Base-by-base conservation (phyloP, 2,888 invertebrate species). In the Matsumyia berberina region DNA sequence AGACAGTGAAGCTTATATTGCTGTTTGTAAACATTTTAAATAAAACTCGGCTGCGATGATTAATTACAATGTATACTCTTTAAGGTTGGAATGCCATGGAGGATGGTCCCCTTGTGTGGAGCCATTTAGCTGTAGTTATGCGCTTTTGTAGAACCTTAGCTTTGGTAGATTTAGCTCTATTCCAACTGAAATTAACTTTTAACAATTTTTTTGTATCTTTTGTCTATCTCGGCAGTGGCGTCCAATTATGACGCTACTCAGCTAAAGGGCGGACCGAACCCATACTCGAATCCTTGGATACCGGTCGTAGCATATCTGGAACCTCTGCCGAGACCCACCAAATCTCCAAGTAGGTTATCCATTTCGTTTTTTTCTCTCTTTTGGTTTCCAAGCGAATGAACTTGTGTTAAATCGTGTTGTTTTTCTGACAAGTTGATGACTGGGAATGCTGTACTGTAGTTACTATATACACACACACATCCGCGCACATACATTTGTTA, bases 271-370 rank as follows among this genome's bases (percentile, higher is more conserved):
- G 88, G 87, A 81, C 88, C 88, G 69, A 88, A 87, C 62, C 88
- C 88, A 70, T 81, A 89, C 86, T 88, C 88, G 80, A 89, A 88
- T 87, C 89, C 91, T 85, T 89, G 91, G 90, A 91, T 91, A 88
- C 90, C 90, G 86, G 89, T 91, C 87, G 89, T 91, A 88, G 90
- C 91, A 87, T 91, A 91, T 88, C 89, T 91, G 91, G 92, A 92
- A 89, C 89, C 90, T 87, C 89, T 91, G 88, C 91, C 91, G 89
- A 91, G 91, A 88, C 90, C 91, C 87, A 91, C 91, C 67, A 91
- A 91, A 90, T 88, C 90, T 87, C 90, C 92, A 92, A 92, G 92
- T 92, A 92, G 89, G 92, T 91, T 90, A 88, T 24, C 46, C 11
- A 44, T 55, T 19, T n/a, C n/a, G n/a, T n/a, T 42, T 31, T 29